Evolutionary conservation across 2,888 invertebrate genomes (phyloP).

Genomic region (Lysandra coridon): DNA sequence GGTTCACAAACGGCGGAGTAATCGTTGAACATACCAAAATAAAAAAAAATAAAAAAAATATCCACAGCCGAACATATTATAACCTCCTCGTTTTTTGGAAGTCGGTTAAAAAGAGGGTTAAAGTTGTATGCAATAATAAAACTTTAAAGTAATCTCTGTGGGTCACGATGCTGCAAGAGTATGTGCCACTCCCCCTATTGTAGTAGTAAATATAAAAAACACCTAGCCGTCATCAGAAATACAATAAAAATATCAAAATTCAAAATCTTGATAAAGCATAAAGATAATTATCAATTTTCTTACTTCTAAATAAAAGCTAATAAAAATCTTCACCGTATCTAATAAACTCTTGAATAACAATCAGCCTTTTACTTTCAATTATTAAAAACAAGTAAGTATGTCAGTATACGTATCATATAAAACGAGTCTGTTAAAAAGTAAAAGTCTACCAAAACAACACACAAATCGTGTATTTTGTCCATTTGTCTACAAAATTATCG

Average conservation of each 20-base stretch:
- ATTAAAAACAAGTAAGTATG: constrained; percentile 12
- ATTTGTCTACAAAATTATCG: neutral
- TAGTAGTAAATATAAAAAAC: too few species aligned
- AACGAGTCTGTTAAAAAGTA: constrained; percentile 21
- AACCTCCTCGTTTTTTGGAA: too few species aligned
- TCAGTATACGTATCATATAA: constrained; percentile 14
- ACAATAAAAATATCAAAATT: neutral
- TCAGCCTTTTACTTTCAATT: constrained; percentile 21
- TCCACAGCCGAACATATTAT: too few species aligned
- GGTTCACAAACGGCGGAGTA: too few species aligned
- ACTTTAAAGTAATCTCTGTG: too few species aligned
- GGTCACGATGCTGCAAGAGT: too few species aligned
- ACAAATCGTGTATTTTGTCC: neutral
- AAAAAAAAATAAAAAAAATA: too few species aligned
- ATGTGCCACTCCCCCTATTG: too few species aligned
- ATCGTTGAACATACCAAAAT: too few species aligned
- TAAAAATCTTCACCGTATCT: neutral
- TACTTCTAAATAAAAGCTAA: neutral
- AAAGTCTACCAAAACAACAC: constrained; percentile 13
- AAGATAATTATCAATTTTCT: neutral
- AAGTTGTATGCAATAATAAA: too few species aligned
- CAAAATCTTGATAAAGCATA: neutral
- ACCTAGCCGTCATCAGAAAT: too few species aligned
- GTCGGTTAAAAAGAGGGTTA: too few species aligned
- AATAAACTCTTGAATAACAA: neutral